phyloP scores from a whole-genome alignment of 2,113 vertebrate species.

The Seriola rivoliana region DNA sequence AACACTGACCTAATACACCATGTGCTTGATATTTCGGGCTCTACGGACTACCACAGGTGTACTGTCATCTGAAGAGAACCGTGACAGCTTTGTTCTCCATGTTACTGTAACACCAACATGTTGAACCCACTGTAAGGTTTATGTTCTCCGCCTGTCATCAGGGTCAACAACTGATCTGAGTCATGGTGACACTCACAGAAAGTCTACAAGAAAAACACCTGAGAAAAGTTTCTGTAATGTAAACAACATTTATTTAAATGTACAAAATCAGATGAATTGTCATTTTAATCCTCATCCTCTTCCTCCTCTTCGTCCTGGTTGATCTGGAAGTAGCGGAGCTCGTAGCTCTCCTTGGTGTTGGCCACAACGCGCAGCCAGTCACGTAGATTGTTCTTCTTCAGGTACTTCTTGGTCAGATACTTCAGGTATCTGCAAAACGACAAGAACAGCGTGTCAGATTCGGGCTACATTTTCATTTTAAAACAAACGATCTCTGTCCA shows the following conservation, averaged over 20 bases:
- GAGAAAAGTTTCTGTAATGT: constrained; percentile 22
- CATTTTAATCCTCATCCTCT: constrained; percentile 92
- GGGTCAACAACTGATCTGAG: too few relatives aligned
- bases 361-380: constrained; percentile 95
- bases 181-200: too few relatives aligned
- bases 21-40: too few relatives aligned
- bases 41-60: too few relatives aligned
- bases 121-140: too few relatives aligned
- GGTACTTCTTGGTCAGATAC: constrained; percentile 97
- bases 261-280: constrained; percentile 56
- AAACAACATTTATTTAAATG: constrained; percentile 74
- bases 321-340: constrained; percentile 96
- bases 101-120: too few relatives aligned
- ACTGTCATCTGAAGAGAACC: too few relatives aligned
- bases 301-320: constrained; percentile 96
- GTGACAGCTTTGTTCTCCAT: too few relatives aligned
- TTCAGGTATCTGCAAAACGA: constrained; percentile 90
- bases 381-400: constrained; percentile 95
- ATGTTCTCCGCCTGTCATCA: too few relatives aligned
- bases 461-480: too few relatives aligned
- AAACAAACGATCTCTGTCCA: too few relatives aligned
- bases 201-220: not conserved
- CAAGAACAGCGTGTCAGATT: not conserved
- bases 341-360: constrained; percentile 96
- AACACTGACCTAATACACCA: too few relatives aligned